Conservation (phyloP, 1,140 invertebrate species). For the Listronotus bonariensis region DNA sequence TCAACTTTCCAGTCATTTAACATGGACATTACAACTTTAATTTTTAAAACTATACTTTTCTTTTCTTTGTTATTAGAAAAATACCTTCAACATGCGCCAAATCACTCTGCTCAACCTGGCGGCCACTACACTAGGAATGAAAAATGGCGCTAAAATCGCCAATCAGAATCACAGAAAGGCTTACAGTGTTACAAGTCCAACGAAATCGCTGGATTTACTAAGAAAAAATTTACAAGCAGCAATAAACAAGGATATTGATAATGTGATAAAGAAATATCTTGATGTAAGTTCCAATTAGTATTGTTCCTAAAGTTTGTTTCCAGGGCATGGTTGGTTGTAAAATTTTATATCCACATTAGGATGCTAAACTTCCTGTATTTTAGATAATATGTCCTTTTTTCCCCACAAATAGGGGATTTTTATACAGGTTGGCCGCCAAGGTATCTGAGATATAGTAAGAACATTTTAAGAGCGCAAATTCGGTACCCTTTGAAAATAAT, state of each 20-base stretch:
- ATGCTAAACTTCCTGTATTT: no score
- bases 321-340: no score
- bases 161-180: constrained; percentile 55
- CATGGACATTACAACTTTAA: background rate
- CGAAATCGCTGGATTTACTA: constrained; percentile 75
- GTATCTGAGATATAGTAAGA: no score
- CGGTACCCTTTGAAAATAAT: no score
- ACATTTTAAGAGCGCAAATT: no score
- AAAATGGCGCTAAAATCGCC: constrained; percentile 60
- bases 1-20: background rate
- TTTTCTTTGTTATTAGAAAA: constrained; percentile 59
- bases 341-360: no score
- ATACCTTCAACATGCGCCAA: constrained; percentile 65
- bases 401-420: no score
- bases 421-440: no score
- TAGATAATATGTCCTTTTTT: no score
- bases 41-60: background rate
- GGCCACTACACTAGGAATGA: constrained; percentile 58
- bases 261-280: constrained; percentile 74
- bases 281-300: constrained; percentile 68
- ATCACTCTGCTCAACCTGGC: constrained; percentile 66
- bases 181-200: constrained; percentile 59
- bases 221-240: constrained; percentile 74
- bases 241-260: constrained; percentile 79
- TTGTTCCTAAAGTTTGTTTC: no score